Evolutionary conservation across 2,888 invertebrate genomes (phyloP).

Genomic region (Elmis aenea): DNA sequence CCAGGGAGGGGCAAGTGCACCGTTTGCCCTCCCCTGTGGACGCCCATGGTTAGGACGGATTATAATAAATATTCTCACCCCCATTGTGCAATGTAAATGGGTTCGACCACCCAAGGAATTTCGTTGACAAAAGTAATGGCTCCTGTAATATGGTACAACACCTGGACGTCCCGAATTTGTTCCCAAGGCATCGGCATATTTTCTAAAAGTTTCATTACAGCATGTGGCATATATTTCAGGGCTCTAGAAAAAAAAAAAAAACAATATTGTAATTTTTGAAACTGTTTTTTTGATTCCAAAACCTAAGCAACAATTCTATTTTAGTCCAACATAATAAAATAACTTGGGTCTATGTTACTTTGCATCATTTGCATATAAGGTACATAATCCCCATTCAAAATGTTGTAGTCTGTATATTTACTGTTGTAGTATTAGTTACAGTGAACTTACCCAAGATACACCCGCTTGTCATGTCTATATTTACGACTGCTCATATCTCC

Average conservation of each 20-base stretch:
- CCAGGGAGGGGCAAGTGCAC: too few relatives aligned
- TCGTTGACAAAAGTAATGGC: slow-evolving; percentile 99
- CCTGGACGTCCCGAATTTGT: slow-evolving; percentile 97
- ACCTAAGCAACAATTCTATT: not conserved
- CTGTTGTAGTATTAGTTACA: not conserved
- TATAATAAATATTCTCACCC: slow-evolving; percentile 56
- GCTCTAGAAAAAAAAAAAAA: slow-evolving; percentile 59
- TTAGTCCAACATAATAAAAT: not conserved
- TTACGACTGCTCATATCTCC: slow-evolving; percentile 99
- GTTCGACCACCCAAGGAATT: slow-evolving; percentile 99
- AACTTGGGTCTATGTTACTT: too few relatives aligned
- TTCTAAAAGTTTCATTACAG: slow-evolving; percentile 95
- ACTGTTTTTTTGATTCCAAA: not conserved
- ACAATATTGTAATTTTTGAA: not conserved
- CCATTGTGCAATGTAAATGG: slow-evolving; percentile 99
- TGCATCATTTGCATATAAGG: too few relatives aligned
- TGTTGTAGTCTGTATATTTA: too few relatives aligned
- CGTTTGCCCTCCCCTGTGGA: too few relatives aligned
- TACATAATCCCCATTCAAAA: too few relatives aligned
- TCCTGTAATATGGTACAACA: slow-evolving; percentile 97
- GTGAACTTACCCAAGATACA: slow-evolving; percentile 81
- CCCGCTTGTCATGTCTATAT: slow-evolving; percentile 97
- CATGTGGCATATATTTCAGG: slow-evolving; percentile 99
- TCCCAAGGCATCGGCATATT: slow-evolving; percentile 99
- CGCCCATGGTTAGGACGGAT: too few relatives aligned